These are phyloP conservation scores for Linnaemya vulpina DNA, from an alignment of 2,888 invertebrate species.

Conservation along the genomic window DNA sequence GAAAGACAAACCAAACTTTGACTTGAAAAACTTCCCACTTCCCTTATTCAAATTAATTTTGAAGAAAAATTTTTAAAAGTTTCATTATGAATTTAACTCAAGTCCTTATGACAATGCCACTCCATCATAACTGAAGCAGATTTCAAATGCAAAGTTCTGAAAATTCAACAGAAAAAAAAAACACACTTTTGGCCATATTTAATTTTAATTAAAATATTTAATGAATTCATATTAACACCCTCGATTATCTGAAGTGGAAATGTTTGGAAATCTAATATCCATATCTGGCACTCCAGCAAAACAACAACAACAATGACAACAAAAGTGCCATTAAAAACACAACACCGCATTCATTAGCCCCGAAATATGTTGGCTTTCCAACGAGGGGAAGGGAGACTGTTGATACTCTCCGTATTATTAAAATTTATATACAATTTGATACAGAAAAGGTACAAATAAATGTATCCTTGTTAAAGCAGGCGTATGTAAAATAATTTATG, in stretches of 20 bases:
- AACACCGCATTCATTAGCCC: conserved; percentile 53
- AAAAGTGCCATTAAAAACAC: conserved; percentile 54
- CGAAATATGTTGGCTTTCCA: conserved; percentile 25
- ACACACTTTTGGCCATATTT: background rate
- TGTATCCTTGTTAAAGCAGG: conserved; percentile 51
- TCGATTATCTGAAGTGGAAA: conserved; percentile 50
- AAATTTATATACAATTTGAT: conserved; percentile 39
- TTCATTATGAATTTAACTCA: background rate
- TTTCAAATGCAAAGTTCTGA: conserved; percentile 1
- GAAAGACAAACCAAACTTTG: no score
- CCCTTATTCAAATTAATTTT: background rate
- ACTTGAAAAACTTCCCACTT: no score
- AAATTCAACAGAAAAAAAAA: background rate
- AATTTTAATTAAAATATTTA: conserved; percentile 34
- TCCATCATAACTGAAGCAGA: background rate
- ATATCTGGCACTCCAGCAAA: conserved; percentile 25
- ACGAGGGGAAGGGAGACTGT: background rate
- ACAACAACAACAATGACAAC: conserved; percentile 13
- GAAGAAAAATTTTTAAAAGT: background rate
- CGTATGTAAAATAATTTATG: conserved; percentile 52
- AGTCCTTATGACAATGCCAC: background rate
- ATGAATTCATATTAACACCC: conserved; percentile 43
- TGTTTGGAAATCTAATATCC: conserved; percentile 37
- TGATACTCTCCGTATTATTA: background rate
- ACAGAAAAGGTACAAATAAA: conserved; percentile 49